Evolutionary conservation across 2,113 vertebrate genomes (phyloP), one percentile per base, ranked within the genome.

Genomic region (Loxodonta africana): DNA sequence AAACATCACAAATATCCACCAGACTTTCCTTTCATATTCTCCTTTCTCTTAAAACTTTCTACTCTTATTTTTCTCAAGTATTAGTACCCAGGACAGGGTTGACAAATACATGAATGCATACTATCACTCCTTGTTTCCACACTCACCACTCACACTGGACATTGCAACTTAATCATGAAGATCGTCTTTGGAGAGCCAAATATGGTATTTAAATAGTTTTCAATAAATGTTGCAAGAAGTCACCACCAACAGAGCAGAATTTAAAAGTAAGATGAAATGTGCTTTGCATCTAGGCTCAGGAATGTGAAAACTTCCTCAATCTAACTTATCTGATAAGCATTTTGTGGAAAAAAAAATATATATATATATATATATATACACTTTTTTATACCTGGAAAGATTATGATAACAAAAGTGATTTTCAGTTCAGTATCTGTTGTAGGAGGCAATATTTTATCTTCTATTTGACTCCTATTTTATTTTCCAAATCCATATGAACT

Each of bases 321-420:
- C 21, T 57, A 91, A 21, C 1, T 65, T 73, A 11, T 90, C 41
- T 78, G 12, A 41, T 65, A 44, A 26, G 10, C 78, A 78, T 86
- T 94, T 77, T 78, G 3, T 62, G 63, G 78, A 90, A 20, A 25
- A 90, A 88, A 41, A 90, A 88, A 18, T n/a, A n/a, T n/a, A n/a
- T n/a, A n/a, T n/a, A 90, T 65, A 6, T 26, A 28, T 78, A 23
- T 83, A 41, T 87, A 44, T 78, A 12, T 1, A 37, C 37, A 37
- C 37, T 37, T 37, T 37, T 37, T 37, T 37, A 37, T 2, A 37
- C 37, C 82, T 62, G 14, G 28, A 41, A 12, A 3, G 33, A 41
- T 33, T 26, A 44, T 53, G n/a, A 74, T 71, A 26, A 44, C 23
- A 93, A 65, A 89, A 74, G 51, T 92, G 74, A 94, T 85, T 73